Evolutionary conservation across 2,113 vertebrate species (phyloP).

Genomic region (Cyprinodon brontotheroides): DNA sequence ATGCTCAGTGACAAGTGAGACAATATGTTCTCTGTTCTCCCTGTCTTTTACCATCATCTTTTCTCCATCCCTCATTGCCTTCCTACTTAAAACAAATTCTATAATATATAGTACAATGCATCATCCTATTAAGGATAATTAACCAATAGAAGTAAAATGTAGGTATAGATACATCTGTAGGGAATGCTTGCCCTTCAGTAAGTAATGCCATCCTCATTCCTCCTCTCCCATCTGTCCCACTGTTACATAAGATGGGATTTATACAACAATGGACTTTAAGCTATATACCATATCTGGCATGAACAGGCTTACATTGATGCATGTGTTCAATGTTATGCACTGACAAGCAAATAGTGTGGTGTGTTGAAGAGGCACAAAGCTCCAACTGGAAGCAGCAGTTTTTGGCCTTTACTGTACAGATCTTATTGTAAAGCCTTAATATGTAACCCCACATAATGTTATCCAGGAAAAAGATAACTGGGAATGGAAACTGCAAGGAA

Average conservation of each 20-base stretch:
- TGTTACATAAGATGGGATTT: conserved; percentile 46
- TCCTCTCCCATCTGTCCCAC: conserved; percentile 17
- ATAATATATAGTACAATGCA: not conserved
- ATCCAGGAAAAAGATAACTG: not conserved
- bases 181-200: conserved; percentile 34
- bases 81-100: not conserved
- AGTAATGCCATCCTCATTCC: conserved; percentile 23
- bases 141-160: not conserved
- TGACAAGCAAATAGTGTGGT: not conserved
- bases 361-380: not conserved
- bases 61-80: not conserved
- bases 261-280: conserved; percentile 49
- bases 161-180: not conserved
- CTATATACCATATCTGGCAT: conserved; percentile 54
- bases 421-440: not conserved
- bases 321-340: conserved; percentile 7
- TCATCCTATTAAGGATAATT: not conserved
- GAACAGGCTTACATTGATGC: conserved; percentile 40
- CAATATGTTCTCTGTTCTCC: conserved; percentile 45
- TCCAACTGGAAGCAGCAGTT: not conserved
- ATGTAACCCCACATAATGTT: not conserved
- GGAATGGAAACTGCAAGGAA: too few relatives aligned
- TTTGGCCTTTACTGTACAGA: not conserved
- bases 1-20: conserved; percentile 48
- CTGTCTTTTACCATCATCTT: not conserved